Evolutionary conservation across 2,113 vertebrate genomes (phyloP), one percentile per base, ranked within the genome.

Genomic region (Anolis carolinensis): DNA sequence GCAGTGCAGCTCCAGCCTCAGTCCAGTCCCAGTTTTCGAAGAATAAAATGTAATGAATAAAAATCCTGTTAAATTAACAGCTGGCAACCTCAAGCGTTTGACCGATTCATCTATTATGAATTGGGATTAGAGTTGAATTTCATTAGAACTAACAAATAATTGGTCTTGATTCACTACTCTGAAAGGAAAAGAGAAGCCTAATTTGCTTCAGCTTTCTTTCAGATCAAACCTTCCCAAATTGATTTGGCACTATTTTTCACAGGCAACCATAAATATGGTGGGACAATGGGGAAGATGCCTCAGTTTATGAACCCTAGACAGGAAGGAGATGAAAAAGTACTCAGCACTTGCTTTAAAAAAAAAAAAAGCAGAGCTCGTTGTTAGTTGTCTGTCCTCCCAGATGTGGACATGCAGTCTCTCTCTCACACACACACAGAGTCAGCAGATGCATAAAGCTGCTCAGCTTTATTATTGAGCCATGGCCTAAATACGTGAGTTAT

Each of bases 401-500:
- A 81, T 4, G 5, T 81, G 30, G 1, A 1, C 30, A 50, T 0
- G 0, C 48, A 11, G 0, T 2, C 13, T 5, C 32, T 52, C 36
- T 50, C 68, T 65, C 62, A 23, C 1, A 1, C 50, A 68, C 0
- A 2, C 30, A 18, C 0, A 68, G 1, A 34, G 78, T 75, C 84
- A 86, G 62, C 52, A 84, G 77, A 87, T 81, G 14, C 83, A 73
- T 73, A 81, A 84, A 82, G 76, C 82, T 84, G 63, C 9, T 82
- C 36, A 78, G 85, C 62, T 83, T 91, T 88, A 86, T 91, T 91
- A 90, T 76, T 70, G 82, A 88, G 89, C 88, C 84, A 75, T 75
- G 86, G 86, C 88, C 85, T 8, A 85, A 92, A 86, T 90, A 89
- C 87, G 87, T 87, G 90, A 92, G 93, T 90, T 81, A 87, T 90